These are phyloP conservation scores for Astropecten irregularis DNA, from an alignment of 53 echinoderm and acorn worm genomes.

Conservation along the genomic window DNA sequence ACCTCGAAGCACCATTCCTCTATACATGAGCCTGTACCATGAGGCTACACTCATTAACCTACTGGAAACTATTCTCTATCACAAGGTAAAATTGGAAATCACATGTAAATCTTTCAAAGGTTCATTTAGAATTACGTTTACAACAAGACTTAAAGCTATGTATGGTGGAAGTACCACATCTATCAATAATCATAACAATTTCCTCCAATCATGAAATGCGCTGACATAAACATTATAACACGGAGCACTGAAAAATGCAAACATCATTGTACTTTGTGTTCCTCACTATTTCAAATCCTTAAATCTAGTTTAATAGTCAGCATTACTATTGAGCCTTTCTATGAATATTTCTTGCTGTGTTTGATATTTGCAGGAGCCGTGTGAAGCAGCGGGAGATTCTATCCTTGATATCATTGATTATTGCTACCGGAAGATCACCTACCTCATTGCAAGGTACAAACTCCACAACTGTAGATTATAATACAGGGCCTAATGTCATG, in stretches of 20 bases:
- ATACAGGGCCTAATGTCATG: not conserved
- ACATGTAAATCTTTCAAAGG: not conserved
- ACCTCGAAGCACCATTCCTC: conserved; percentile 83
- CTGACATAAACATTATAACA: not conserved
- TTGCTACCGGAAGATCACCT: conserved; percentile 87
- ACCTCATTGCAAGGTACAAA: conserved; percentile 86
- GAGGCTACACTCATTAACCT: conserved; percentile 88
- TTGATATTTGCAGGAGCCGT: conserved; percentile 86
- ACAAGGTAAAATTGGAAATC: too few species aligned
- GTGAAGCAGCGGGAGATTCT: conserved; percentile 89
- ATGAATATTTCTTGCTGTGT: too few species aligned
- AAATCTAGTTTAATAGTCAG: too few species aligned
- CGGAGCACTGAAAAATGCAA: too few species aligned
- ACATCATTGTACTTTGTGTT: too few species aligned
- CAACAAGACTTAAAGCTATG: too few species aligned
- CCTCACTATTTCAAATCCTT: too few species aligned
- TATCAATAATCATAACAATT: too few species aligned
- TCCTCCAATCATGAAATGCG: not conserved
- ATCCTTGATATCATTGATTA: conserved; percentile 88
- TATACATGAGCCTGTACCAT: conserved; percentile 95
- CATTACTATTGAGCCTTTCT: too few species aligned
- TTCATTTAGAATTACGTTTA: too few species aligned
- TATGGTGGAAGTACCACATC: too few species aligned
- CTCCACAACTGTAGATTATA: not conserved
- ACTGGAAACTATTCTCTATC: conserved; percentile 82